Percentiles rank a stretch among this genome's conserved stretches.
phyloP scores from a whole-genome alignment of 2,797 vertebrate genomes.

The Phylloscopus collybita region DNA sequence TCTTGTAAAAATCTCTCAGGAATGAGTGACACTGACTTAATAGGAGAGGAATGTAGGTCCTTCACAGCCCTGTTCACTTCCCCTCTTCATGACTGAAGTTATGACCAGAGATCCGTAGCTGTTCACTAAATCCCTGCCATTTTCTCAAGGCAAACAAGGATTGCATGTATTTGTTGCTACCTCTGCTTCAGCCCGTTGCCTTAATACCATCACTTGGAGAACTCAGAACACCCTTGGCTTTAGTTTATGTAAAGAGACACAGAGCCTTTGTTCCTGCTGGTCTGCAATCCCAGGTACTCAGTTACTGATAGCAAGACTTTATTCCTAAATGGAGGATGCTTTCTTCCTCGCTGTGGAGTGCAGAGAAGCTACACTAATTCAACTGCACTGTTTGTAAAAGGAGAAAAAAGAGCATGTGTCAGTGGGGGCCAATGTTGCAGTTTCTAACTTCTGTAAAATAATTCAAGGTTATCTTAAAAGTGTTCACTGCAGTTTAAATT shows the following conservation, averaged over 20 bases:
- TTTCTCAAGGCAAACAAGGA: neutral
- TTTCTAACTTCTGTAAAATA: neutral
- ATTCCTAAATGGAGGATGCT: neutral
- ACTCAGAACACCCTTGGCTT: neutral
- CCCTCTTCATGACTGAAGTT: neutral
- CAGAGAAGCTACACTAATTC: neutral
- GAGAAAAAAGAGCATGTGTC: neutral
- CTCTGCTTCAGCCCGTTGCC: neutral
- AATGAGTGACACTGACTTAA: conserved; percentile 38
- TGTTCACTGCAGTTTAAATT: neutral
- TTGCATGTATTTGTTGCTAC: neutral
- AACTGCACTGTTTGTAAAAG: neutral
- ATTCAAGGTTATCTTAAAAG: neutral
- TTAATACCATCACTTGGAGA: neutral
- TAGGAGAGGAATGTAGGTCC: conserved; percentile 37
- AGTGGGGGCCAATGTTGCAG: neutral
- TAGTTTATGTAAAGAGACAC: neutral
- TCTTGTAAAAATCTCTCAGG: conserved; percentile 11
- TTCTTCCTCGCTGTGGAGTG: neutral
- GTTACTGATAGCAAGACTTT: neutral
- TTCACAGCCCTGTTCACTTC: neutral
- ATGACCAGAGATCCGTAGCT: neutral
- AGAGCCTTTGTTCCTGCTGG: neutral
- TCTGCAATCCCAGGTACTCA: neutral
- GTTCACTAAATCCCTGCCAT: neutral